Base-by-base conservation (phyloP, 1,140 invertebrate genomes). In the Tetramorium simillimum region DNA sequence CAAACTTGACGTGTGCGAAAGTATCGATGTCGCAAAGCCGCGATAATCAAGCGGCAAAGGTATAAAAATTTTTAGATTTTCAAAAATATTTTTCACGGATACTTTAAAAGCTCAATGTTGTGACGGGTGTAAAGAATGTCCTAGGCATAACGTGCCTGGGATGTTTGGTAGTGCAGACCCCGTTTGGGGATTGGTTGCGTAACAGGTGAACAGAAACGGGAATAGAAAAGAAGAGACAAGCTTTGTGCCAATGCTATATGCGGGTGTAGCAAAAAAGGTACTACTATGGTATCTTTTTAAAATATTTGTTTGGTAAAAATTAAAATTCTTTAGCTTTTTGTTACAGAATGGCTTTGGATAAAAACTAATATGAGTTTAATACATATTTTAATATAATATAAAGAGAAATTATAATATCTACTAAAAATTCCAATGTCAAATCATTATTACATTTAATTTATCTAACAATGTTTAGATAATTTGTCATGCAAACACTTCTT, bases 91-190 rank as follows among this genome's bases (percentile, higher is more conserved):
- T 77, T 69, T 60, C 53, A 60, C 43, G 70, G 51, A 49, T 85
- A 37, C 14, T 37, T 43, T 63, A 70, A 88, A 88, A 86, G 63
- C 46, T 77, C 16, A 58, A 82, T 85, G 87, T 73, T 86, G 86
- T 91, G 89, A 82, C 89, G 87, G 90, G 87, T 89, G 88, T 86
- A 77, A 88, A 88, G 92, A 93, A 93, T 92, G 92, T 89, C 88
- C 88, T 82, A 91, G 76, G 75, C 87, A 84, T 87, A 92, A 92
- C 93, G 88, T 93, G 88, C 92, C 89, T 89, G 82, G 91, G 88
- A 93, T 93, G 92, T 93, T 92, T 93, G 92, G 91, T 93, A 93
- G 93, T 91, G 92, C 92, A 92, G 93, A 89, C 86, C 90, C 92
- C 87, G 91, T 90, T 92, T 91, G 85, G 92, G 91, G 86, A 90